Percentiles rank a stretch among this genome's conserved stretches.
phyloP scores from a whole-genome alignment of 92 coral and sea anemone species.

The Muricea muricata region DNA sequence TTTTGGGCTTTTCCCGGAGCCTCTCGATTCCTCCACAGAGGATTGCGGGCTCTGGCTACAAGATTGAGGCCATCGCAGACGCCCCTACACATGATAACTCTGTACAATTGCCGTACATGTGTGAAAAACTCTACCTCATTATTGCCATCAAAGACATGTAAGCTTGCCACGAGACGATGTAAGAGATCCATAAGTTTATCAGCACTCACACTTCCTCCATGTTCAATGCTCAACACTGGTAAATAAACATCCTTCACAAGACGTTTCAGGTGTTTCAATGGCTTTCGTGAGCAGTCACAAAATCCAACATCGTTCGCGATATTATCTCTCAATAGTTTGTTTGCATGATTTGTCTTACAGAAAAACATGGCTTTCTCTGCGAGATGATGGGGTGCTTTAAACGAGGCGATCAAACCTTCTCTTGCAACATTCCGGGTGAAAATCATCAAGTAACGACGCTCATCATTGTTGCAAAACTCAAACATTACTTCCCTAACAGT shows the following conservation, averaged over 20 bases:
- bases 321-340: constrained; percentile 89
- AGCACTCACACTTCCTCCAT: constrained; percentile 98
- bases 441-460: constrained; percentile 77
- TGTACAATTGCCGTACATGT: neutral
- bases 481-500: constrained; percentile 89
- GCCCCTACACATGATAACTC: too few relatives aligned
- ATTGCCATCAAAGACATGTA: constrained; percentile 89
- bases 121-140: constrained; percentile 56
- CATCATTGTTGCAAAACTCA: constrained; percentile 99
- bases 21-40: too few relatives aligned
- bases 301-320: constrained; percentile 89
- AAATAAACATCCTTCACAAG: constrained; percentile 89
- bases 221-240: constrained; percentile 95
- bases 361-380: constrained; percentile 94
- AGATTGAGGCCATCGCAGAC: too few relatives aligned
- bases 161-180: constrained; percentile 88
- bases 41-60: too few relatives aligned
- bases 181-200: constrained; percentile 97
- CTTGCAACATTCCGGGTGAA: constrained; percentile 74
- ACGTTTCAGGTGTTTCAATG: constrained; percentile 73
- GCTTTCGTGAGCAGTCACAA: constrained; percentile 89
- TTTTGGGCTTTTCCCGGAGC: too few relatives aligned
- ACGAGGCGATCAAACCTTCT: constrained; percentile 80
- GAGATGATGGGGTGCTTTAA: constrained; percentile 79
- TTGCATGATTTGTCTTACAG: constrained; percentile 71